Evolutionary conservation across 2,888 invertebrate genomes (phyloP).

Genomic region (Cheilosia impressa): DNA sequence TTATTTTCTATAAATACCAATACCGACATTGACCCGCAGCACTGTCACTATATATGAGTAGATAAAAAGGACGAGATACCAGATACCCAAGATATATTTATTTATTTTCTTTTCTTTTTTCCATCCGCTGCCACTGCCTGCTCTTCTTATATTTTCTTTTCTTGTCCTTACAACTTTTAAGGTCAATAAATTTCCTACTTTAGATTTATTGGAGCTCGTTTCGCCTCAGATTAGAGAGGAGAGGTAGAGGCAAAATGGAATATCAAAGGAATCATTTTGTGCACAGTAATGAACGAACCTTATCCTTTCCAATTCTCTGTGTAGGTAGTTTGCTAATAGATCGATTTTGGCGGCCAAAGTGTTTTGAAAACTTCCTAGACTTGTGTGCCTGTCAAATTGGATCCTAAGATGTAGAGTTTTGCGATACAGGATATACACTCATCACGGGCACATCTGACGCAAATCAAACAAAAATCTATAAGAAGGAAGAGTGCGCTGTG

Average conservation of each 20-base stretch:
- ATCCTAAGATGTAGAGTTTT: neutral
- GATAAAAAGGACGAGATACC: slow-evolving; percentile 38
- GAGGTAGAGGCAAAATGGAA: neutral
- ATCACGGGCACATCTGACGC: neutral
- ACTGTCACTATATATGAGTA: slow-evolving; percentile 3
- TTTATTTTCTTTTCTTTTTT: neutral
- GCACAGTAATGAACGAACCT: slow-evolving; percentile 34
- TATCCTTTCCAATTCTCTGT: neutral
- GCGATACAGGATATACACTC: slow-evolving; percentile 8
- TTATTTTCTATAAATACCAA: slow-evolving; percentile 62
- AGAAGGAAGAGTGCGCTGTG: neutral
- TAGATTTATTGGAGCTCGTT: slow-evolving; percentile 53
- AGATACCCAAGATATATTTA: slow-evolving; percentile 1
- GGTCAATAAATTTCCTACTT: slow-evolving; percentile 49
- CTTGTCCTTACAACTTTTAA: slow-evolving; percentile 42
- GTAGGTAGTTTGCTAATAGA: too few relatives aligned
- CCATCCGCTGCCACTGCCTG: neutral
- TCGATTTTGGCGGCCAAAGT: too few relatives aligned
- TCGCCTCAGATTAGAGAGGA: slow-evolving; percentile 2
- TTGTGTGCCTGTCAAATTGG: neutral
- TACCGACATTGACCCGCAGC: slow-evolving; percentile 56
- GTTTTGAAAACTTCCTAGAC: too few relatives aligned
- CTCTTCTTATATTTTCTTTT: neutral
- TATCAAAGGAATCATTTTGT: slow-evolving; percentile 41
- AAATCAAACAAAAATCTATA: slow-evolving; percentile 14